A percentile compares a stretch with the other conserved stretches of the same genome.
These are phyloP conservation scores for Nibea coibor DNA, from an alignment of 2,113 vertebrate genomes.

Conservation along the genomic window DNA sequence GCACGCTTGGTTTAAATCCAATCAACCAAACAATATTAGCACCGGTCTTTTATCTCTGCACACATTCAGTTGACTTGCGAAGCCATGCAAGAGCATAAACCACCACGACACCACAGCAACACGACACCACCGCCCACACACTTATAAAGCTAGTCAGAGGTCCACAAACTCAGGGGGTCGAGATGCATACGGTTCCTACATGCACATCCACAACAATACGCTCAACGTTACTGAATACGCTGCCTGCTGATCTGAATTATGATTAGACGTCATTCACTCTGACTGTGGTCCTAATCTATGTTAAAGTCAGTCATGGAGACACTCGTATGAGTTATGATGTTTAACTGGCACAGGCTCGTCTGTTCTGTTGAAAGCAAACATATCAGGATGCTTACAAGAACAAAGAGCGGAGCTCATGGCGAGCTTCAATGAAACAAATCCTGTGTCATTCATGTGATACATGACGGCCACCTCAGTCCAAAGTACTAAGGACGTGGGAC, in stretches of 20 bases:
- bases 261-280: background rate
- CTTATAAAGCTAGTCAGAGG: background rate
- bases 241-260: background rate
- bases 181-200: slow-evolving; percentile 4
- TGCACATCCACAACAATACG: slow-evolving; percentile 18
- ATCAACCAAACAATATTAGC: background rate
- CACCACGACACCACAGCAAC: slow-evolving; percentile 26
- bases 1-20: background rate
- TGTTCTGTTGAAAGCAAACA: background rate
- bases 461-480: background rate
- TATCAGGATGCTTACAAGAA: background rate
- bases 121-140: slow-evolving; percentile 6
- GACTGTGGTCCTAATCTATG: background rate
- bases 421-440: background rate
- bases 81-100: slow-evolving; percentile 67
- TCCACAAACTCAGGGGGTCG: background rate
- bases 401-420: background rate
- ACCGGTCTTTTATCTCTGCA: background rate
- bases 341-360: background rate
- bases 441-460: background rate
- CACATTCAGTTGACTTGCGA: slow-evolving; percentile 34
- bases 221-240: background rate
- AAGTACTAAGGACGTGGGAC: background rate
- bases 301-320: too few species aligned
- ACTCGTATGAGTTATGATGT: too few species aligned